Base-by-base conservation (phyloP, 2,888 invertebrate genomes). In the Adela reaumurella region DNA sequence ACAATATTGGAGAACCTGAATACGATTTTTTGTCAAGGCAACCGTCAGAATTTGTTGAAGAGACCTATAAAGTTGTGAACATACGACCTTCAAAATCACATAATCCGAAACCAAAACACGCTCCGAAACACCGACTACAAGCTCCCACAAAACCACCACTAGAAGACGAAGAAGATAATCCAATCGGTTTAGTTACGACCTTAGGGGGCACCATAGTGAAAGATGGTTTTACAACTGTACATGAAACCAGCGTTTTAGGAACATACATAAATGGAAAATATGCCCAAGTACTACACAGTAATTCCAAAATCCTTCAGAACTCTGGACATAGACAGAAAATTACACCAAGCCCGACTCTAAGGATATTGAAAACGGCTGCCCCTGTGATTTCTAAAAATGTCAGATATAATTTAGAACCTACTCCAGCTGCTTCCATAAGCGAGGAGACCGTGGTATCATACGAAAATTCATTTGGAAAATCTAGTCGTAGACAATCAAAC, bases 211-310 rank as follows among this genome's bases (percentile, higher is more conserved):
- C 90, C 4, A 84, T 90, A 50, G 87, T 92, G 3, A 88, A 88
- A 62, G 90, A 91, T 60, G 92, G 92, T 1, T 71, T 87, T 2
- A 92, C 92, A 4, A 92, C 92, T 0, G 85, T 93, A 5, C 90
- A 91, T 62, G 92, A 93, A 70, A 92, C 93, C 1, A 90, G 89
- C 63, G 92, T 94, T n/a, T 89, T 93, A 58, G 90, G 94, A 19
- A 92, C 94, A 3, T 90, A 88, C 62, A 90, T 93, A 59, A 88
- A 89, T 46, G 92, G 91, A 41, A 93, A 93, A 72, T 93, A 94
- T 65, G 92, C 93, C 2, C 93, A 94, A 71, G 88, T 90, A 10
- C 72, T 93, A 24, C 91, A 92, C 61, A 92, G 91, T 60, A 89
- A 90, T 42, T 90, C 92, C 0, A 87, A 86, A 61, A 71, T 89